Conservation (phyloP, 2,113 vertebrate genomes). For the Capra hircus region DNA sequence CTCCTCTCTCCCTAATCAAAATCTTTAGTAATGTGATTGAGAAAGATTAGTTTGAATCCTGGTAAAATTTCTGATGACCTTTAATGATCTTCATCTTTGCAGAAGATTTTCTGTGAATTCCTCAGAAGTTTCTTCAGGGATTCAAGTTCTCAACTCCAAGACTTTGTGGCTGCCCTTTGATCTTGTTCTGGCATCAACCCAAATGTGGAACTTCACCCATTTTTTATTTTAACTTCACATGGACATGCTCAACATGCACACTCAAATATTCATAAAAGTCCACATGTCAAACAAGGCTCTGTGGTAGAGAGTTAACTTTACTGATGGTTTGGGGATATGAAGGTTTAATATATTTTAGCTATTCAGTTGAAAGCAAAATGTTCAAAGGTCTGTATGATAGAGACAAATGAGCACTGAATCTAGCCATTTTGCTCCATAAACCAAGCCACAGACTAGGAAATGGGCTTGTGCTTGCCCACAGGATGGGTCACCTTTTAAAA, state of each 20-base stretch:
- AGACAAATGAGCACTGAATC: background rate
- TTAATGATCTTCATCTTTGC: background rate
- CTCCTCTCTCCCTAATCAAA: background rate
- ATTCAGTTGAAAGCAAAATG: background rate
- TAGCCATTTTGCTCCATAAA: background rate
- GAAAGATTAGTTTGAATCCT: background rate
- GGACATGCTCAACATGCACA: fast-evolving
- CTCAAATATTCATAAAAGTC: background rate
- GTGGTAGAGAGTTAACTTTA: background rate
- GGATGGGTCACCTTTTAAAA: background rate
- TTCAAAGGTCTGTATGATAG: background rate
- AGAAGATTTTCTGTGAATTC: background rate
- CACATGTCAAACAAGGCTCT: background rate
- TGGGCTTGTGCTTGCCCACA: background rate
- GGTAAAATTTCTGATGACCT: background rate
- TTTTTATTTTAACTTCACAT: background rate
- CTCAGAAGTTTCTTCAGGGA: background rate
- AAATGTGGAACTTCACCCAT: background rate
- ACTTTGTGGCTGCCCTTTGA: background rate
- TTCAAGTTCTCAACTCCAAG: background rate
- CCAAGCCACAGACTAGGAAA: background rate
- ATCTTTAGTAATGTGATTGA: background rate
- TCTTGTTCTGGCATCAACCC: background rate
- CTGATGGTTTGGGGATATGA: background rate
- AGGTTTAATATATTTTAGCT: background rate